Evolutionary conservation across 1,140 invertebrate genomes (phyloP).

Genomic region (Lasioglossum albipes): DNA sequence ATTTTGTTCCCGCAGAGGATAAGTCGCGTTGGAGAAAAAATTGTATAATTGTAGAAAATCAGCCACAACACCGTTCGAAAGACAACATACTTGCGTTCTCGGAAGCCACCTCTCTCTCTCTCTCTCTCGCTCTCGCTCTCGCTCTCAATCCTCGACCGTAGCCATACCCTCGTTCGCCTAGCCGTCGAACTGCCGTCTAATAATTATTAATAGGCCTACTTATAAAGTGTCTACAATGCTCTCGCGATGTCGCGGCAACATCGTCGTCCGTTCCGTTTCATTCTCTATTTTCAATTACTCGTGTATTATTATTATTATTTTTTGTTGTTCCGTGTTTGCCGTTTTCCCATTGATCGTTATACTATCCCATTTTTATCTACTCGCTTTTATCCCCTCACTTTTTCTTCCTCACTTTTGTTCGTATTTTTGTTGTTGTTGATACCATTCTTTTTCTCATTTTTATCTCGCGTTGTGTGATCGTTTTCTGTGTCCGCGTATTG

Average conservation of each 20-base stretch:
- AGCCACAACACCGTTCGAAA: conserved; percentile 8
- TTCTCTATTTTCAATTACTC: neutral
- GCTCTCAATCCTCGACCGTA: conserved; percentile 49
- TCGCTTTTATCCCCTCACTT: conserved; percentile 55
- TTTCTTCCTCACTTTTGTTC: neutral
- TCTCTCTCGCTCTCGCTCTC: no score
- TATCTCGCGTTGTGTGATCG: conserved; percentile 50
- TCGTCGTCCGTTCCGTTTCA: conserved; percentile 59
- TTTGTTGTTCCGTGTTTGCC: neutral
- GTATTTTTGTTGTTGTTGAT: neutral
- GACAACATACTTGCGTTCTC: neutral
- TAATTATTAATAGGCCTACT: conserved; percentile 77
- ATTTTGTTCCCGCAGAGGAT: conserved; percentile 74
- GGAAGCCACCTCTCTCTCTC: no score
- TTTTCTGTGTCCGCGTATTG: no score
- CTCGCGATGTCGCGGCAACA: conserved; percentile 70
- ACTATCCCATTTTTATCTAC: neutral
- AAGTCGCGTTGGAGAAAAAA: neutral
- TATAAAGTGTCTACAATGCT: conserved; percentile 73
- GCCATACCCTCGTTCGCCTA: conserved; percentile 45
- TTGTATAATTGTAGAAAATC: neutral
- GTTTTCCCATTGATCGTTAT: neutral
- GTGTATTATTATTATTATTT: no score
- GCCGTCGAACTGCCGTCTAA: conserved; percentile 69
- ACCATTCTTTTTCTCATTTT: conserved; percentile 47